These are phyloP conservation scores for Drosophila bocki DNA, from an alignment of 1,140 invertebrate genomes.

Conservation along the genomic window DNA sequence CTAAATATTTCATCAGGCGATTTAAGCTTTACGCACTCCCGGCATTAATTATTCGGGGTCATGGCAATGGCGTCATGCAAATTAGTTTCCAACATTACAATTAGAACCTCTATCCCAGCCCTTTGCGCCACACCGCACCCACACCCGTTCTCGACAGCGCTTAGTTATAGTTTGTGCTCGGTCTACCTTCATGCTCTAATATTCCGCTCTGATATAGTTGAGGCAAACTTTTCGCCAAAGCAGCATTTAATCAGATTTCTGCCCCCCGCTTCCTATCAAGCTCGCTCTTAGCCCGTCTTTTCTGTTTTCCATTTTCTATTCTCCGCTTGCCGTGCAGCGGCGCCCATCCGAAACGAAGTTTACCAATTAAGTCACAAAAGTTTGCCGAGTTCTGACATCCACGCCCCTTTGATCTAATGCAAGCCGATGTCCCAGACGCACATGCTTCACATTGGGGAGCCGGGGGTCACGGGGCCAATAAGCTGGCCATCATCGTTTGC, in stretches of 20 bases:
- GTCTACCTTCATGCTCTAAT: constrained; percentile 74
- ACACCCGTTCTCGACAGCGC: neutral
- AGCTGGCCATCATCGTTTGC: constrained; percentile 69
- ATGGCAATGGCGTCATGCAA: constrained; percentile 53
- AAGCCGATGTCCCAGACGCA: constrained; percentile 55
- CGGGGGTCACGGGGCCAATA: constrained; percentile 49
- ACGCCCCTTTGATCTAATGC: constrained; percentile 54
- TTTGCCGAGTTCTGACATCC: constrained; percentile 66
- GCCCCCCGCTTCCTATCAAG: constrained; percentile 18
- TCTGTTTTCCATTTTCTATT: constrained; percentile 27
- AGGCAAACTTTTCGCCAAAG: constrained; percentile 47
- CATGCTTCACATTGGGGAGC: constrained; percentile 13
- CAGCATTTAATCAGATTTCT: constrained; percentile 68
- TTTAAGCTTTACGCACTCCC: constrained; percentile 2
- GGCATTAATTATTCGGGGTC: constrained; percentile 57
- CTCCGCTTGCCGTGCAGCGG: neutral
- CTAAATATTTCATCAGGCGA: constrained; percentile 33
- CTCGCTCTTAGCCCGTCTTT: constrained; percentile 24
- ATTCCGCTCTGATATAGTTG: constrained; percentile 58
- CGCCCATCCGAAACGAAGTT: constrained; percentile 59
- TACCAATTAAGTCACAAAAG: constrained; percentile 76
- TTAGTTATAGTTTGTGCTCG: constrained; percentile 60
- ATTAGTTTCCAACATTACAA: constrained; percentile 67
- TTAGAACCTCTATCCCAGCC: constrained; percentile 21
- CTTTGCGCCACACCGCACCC: constrained; percentile 7